phyloP scores from a whole-genome alignment of 2,113 vertebrate genomes.

The Asarcornis scutulata region DNA sequence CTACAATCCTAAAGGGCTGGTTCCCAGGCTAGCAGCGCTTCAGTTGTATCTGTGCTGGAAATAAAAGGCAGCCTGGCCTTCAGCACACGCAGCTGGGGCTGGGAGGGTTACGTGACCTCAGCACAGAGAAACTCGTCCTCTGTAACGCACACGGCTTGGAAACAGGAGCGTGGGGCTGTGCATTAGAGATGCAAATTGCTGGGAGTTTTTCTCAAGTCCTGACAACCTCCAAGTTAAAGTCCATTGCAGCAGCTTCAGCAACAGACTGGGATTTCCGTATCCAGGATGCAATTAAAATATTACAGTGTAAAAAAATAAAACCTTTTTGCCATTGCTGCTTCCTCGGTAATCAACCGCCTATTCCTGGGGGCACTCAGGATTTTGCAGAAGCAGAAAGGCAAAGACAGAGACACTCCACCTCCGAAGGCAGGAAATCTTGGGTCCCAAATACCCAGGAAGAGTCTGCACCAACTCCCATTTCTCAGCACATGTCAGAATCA shows the following conservation, averaged over 20 bases:
- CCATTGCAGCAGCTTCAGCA: not conserved
- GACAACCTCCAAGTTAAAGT: not conserved
- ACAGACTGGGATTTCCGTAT: not conserved
- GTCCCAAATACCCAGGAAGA: not conserved
- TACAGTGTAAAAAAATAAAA: not conserved
- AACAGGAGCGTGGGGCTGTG: not conserved
- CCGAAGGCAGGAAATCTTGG: not conserved
- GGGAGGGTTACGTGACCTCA: accelerated
- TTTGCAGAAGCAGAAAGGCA: not conserved
- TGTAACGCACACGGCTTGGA: not conserved
- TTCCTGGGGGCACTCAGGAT: not conserved
- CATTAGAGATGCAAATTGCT: not conserved
- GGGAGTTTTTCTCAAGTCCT: not conserved
- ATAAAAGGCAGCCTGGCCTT: not conserved
- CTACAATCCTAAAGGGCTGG: not conserved
- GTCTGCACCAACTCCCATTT: not conserved
- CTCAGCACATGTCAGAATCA: not conserved
- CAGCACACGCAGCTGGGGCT: not conserved
- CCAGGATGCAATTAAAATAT: not conserved
- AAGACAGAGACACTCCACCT: not conserved
- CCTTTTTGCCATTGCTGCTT: not conserved
- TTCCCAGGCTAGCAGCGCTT: not conserved
- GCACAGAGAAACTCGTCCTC: not conserved
- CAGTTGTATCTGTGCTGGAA: not conserved
- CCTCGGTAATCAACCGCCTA: not conserved